Percentiles rank a stretch among this genome's conserved stretches.
Conservation (phyloP, 2,888 invertebrate genomes). For the Mellilla xanthometata region DNA sequence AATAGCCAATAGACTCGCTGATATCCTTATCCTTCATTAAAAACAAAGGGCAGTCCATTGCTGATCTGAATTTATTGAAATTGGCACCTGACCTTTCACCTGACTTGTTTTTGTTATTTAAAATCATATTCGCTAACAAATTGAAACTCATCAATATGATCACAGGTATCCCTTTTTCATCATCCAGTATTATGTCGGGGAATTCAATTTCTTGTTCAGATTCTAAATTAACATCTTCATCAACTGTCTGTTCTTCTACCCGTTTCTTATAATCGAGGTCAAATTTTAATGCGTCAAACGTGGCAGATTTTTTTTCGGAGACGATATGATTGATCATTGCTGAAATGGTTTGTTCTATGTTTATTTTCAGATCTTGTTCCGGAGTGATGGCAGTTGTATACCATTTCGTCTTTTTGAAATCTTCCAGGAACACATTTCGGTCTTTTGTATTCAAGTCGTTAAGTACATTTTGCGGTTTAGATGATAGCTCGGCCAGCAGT, state of each 20-base stretch:
- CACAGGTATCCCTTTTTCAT: slow-evolving; percentile 51
- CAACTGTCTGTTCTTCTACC: slow-evolving; percentile 34
- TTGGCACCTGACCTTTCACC: too few species aligned
- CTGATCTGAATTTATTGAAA: slow-evolving; percentile 43
- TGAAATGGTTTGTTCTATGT: too few species aligned
- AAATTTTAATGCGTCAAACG: slow-evolving; percentile 46
- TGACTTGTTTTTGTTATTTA: slow-evolving; percentile 28
- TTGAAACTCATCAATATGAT: slow-evolving; percentile 39
- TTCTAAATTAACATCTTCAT: slow-evolving; percentile 38
- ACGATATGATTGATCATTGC: slow-evolving; percentile 48
- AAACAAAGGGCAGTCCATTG: slow-evolving; percentile 47
- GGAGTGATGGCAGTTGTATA: too few species aligned
- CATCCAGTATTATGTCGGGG: slow-evolving; percentile 47
- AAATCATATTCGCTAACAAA: slow-evolving; percentile 45
- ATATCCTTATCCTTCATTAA: slow-evolving; percentile 42
- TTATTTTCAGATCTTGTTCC: too few species aligned
- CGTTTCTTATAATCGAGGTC: slow-evolving; percentile 28
- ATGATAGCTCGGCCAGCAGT: slow-evolving; percentile 32
- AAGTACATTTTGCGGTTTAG: slow-evolving; percentile 1
- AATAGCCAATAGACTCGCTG: slow-evolving; percentile 48
- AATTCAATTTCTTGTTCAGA: slow-evolving; percentile 47
- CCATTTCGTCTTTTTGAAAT: too few species aligned
- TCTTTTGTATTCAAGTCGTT: too few species aligned
- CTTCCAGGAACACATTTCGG: too few species aligned
- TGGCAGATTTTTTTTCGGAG: slow-evolving; percentile 44